A percentile compares a stretch with the other conserved stretches of the same genome.
phyloP scores from a whole-genome alignment of 2,797 vertebrate species.

The Semotilus atromaculatus region DNA sequence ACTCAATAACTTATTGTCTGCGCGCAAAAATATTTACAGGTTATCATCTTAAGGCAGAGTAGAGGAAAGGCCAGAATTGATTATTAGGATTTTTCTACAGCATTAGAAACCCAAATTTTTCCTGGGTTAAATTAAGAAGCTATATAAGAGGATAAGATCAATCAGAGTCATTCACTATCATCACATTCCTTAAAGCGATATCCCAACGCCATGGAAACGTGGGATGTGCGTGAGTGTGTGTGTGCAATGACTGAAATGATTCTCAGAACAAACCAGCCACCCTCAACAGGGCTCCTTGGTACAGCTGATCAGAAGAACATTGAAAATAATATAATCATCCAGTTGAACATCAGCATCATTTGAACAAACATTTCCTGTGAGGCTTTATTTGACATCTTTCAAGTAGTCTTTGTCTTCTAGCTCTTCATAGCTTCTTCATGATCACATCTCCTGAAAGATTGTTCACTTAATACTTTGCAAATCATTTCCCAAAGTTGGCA shows the following conservation, averaged over 20 bases:
- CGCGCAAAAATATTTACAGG: constrained; percentile 76
- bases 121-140: constrained; percentile 25
- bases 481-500: constrained; percentile 97
- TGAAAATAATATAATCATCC: constrained; percentile 62
- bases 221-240: constrained; percentile 45
- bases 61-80: constrained; percentile 62
- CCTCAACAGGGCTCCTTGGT: constrained; percentile 69
- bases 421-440: constrained; percentile 79
- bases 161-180: constrained; percentile 22
- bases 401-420: constrained; percentile 84
- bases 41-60: constrained; percentile 29
- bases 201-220: constrained; percentile 59
- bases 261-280: constrained; percentile 57
- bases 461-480: constrained; percentile 60
- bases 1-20: constrained; percentile 75
- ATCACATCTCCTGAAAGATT: constrained; percentile 71
- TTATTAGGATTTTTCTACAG: constrained; percentile 64
- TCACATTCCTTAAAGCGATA: constrained; percentile 65
- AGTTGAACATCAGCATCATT: constrained; percentile 63
- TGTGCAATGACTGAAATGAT: constrained; percentile 56
- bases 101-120: constrained; percentile 21
- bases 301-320: constrained; percentile 63
- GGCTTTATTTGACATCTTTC: constrained; percentile 78
- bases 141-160: not conserved
- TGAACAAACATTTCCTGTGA: constrained; percentile 65